Percentiles rank a stretch among this genome's conserved stretches.
Conservation (phyloP, 2,888 invertebrate species). For the Loripinus fragilis region DNA sequence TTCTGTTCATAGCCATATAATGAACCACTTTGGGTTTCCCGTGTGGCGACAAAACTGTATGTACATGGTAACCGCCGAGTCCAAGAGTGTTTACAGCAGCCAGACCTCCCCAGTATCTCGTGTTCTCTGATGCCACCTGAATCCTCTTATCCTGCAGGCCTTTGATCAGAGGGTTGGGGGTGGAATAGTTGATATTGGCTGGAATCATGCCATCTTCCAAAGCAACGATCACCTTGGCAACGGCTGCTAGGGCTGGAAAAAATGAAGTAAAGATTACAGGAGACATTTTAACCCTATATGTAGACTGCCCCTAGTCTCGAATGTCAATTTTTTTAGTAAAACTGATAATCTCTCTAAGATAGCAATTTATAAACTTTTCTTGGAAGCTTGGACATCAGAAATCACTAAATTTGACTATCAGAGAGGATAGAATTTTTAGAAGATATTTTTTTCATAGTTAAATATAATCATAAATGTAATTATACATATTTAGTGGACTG, state of each 20-base stretch:
- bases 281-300: too few relatives aligned
- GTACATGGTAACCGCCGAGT: constrained; percentile 91
- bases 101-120: constrained; percentile 94
- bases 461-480: too few relatives aligned
- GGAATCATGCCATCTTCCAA: constrained; percentile 96
- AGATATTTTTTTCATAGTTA: too few relatives aligned
- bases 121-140: constrained; percentile 90
- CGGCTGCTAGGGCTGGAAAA: constrained; percentile 89
- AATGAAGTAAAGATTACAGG: too few relatives aligned
- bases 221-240: constrained; percentile 96
- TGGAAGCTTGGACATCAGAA: too few relatives aligned
- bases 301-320: too few relatives aligned
- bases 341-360: too few relatives aligned
- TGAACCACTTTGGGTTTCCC: constrained; percentile 44
- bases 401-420: too few relatives aligned
- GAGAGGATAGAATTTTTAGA: too few relatives aligned
- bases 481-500: too few relatives aligned
- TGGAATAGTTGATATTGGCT: constrained; percentile 93
- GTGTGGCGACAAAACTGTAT: constrained; percentile 84
- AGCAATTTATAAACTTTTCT: too few relatives aligned
- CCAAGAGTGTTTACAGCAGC: constrained; percentile 98
- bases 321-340: too few relatives aligned
- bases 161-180: constrained; percentile 94
- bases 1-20: constrained; percentile 84
- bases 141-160: constrained; percentile 92